Base-by-base conservation (phyloP, 2,797 vertebrate genomes). In the Poeciliopsis infans region DNA sequence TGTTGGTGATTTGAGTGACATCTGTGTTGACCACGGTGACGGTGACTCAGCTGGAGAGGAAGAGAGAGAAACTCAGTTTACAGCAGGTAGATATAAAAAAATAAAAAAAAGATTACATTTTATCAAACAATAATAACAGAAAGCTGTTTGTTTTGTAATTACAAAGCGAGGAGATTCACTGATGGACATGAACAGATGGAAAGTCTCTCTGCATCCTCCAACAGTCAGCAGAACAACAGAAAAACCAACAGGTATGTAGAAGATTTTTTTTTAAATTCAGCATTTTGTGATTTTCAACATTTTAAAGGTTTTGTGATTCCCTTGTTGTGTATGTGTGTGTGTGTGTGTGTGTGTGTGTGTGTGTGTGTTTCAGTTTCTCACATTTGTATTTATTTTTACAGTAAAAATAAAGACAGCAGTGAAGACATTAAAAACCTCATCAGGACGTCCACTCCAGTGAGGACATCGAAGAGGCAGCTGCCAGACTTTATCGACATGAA, bases 171-270 rank as follows among this genome's bases (percentile, higher is more conserved):
- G 55, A 79, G 71, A 73, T 78, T 68, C 4, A 75, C 66, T 15
- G 1, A 53, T 55, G 69, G 75, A 85, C 80, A 71, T 20, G 43
- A 10, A 49, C 69, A 72, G 12, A 83, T 76, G 68, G 88, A 75
- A 86, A 72, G 64, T 72, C n/a, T 75, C 16, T 36, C 72, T 49
- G 33, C 33, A 7, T 1, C 4, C 23, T 2, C 4, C 55, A 86
- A 86, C 85, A 18, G 51, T 41, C 87, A 75, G 31, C 59, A 4
- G 20, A 77, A 77, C 10, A 88, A 79, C 78, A 91, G 51, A 88
- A 75, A 85, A 77, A 74, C 74, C 7, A 55, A 59, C 82, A 93
- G 93, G 95, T 95, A 89, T 83, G 64, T 5, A 1, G 1, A 31
- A 79, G 2, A 10, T 25, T 46, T 33, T 28, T 55, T 53, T 33